These are phyloP conservation scores for Lasioglossum albipes DNA, from an alignment of 1,140 invertebrate species.

Conservation along the genomic window DNA sequence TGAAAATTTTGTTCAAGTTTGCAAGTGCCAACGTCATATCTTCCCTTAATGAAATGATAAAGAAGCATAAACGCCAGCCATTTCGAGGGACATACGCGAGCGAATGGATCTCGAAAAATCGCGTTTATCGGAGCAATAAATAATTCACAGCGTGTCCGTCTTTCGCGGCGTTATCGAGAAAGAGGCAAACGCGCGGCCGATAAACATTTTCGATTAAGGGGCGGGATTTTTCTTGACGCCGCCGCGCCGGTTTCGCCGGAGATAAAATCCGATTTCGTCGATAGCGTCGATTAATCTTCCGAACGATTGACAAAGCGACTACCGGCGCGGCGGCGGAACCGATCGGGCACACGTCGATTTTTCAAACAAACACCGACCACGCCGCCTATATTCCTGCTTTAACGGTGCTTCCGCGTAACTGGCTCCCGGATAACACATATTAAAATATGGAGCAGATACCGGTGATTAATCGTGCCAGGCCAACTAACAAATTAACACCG, in stretches of 20 bases:
- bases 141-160: no score
- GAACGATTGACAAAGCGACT: not conserved
- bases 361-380: not conserved
- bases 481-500: slow-evolving; percentile 15
- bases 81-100: no score
- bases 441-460: slow-evolving; percentile 20
- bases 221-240: not conserved
- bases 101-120: no score
- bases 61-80: no score
- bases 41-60: no score
- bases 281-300: not conserved
- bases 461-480: slow-evolving; percentile 16
- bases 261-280: not conserved
- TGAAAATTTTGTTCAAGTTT: no score
- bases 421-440: slow-evolving; percentile 13
- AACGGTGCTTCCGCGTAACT: slow-evolving; percentile 28
- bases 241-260: not conserved
- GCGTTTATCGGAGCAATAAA: no score
- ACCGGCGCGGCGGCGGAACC: not conserved
- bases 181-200: not conserved
- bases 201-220: not conserved
- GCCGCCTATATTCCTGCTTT: slow-evolving; percentile 10
- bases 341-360: slow-evolving; percentile 9
- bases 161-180: no score
- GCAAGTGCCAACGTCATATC: no score